Evolutionary conservation across 2,888 invertebrate genomes (phyloP), one percentile per base, ranked within the genome.

Genomic region (Clostera curtula): DNA sequence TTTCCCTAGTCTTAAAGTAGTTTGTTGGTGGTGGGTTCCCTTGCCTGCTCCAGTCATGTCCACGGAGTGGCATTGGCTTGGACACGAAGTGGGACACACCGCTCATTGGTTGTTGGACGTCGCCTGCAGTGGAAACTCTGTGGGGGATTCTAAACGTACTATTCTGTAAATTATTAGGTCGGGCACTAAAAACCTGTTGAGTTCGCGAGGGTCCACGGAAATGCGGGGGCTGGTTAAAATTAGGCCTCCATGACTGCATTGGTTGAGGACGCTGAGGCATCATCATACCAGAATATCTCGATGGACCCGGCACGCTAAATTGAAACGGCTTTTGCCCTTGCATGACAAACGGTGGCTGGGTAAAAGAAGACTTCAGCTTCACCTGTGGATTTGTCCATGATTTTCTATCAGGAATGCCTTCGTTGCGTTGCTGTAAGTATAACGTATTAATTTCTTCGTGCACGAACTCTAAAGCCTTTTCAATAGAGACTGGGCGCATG

Each of bases 401-500:
- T 19, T 25, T 29, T 7, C 5, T 28, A 4, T 19, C 15, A 2
- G 27, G 12, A n/a, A 4, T 10, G 12, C 12, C 3, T 1, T 37
- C 29, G 8, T 32, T 40, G 1, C 40, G 20, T 0, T 40, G 27
- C 14, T 52, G 49, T 4, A 47, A 5, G 17, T 49, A 48, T 3
- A 46, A 2, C 0, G 35, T 37, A 22, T 49, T 49, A 2, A 39
- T 1, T 18, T 49, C 48, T 10, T 48, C 49, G 1, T 49, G 48
- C 0, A 43, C 46, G 25, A 33, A 50, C 12, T 49, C 41, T 5
- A 49, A 15, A 0, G 43, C 51, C 11, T 45, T 40, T 22, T 51
- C 41, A 1, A 49, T 37, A 2, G 38, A 33, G 0, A 31, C 37
- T 1, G 50, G 47, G 2, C 46, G 31, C 50, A 50, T 53, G 25